phyloP scores from a whole-genome alignment of 2,888 invertebrate species.

The Drosophila dives region DNA sequence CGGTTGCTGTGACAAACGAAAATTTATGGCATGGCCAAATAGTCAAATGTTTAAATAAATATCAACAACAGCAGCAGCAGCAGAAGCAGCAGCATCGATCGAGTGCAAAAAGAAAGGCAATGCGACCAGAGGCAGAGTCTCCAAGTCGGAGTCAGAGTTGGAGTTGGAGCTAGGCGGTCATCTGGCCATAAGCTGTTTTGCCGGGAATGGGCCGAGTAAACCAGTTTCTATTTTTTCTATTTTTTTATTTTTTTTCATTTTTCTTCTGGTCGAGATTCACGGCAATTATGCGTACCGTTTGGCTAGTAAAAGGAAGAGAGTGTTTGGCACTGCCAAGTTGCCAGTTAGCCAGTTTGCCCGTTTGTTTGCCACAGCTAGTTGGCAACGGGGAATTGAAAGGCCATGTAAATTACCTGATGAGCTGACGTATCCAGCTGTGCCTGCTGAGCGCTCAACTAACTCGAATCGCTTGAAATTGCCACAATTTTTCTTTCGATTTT shows the following conservation, averaged over 20 bases:
- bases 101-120: conserved; percentile 63
- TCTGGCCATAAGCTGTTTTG: conserved; percentile 26
- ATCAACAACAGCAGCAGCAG: conserved; percentile 1
- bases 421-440: conserved; percentile 73
- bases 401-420: conserved; percentile 78
- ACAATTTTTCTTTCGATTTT: conserved; percentile 53
- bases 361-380: conserved; percentile 17
- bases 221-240: conserved; percentile 38
- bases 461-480: conserved; percentile 57
- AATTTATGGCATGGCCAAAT: conserved; percentile 44
- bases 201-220: conserved; percentile 41
- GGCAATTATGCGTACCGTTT: conserved; percentile 74
- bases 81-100: conserved; percentile 2
- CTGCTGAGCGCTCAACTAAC: conserved; percentile 42
- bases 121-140: background rate
- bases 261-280: conserved; percentile 69
- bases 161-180: conserved; percentile 35
- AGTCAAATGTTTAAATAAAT: conserved; percentile 49
- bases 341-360: conserved; percentile 15
- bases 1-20: conserved; percentile 14
- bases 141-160: conserved; percentile 3
- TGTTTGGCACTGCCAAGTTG: conserved; percentile 60
- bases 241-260: background rate
- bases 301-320: conserved; percentile 78
- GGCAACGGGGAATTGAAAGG: conserved; percentile 74